These are phyloP conservation scores for Chaetorhynchus papuensis DNA, from an alignment of 2,113 vertebrate genomes.

Conservation along the genomic window DNA sequence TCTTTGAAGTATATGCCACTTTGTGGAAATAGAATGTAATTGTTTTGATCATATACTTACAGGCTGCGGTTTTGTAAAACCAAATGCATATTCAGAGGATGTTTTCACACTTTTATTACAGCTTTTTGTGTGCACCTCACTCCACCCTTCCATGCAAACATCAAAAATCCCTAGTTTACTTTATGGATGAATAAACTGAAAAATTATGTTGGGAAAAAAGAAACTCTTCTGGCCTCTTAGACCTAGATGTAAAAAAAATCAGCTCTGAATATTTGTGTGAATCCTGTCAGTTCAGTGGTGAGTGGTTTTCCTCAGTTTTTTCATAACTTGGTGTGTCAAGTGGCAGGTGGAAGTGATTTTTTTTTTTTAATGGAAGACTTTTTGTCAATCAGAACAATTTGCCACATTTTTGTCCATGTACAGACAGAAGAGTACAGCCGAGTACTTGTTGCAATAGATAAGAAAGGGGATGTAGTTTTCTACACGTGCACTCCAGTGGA, in stretches of 20 bases:
- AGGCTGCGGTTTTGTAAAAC: not conserved
- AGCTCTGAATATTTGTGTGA: not conserved
- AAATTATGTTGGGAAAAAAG: slow-evolving; percentile 13
- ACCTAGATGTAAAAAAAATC: not conserved
- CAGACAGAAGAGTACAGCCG: not conserved
- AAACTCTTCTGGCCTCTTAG: not conserved
- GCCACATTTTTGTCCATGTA: not conserved
- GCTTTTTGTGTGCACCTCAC: not conserved
- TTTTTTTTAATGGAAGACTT: not conserved
- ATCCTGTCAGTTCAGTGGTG: not conserved
- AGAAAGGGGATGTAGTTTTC: not conserved
- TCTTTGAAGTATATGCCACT: not conserved
- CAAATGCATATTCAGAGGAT: not conserved
- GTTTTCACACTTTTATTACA: not conserved
- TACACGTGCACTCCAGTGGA: not conserved
- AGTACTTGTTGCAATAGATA: not conserved
- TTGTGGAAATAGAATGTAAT: not conserved
- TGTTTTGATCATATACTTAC: not conserved
- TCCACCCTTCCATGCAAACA: not conserved
- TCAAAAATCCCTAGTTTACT: not conserved
- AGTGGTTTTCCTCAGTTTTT: not conserved
- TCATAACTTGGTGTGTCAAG: not conserved
- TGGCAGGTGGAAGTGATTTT: not conserved
- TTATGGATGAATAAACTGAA: slow-evolving; percentile 32
- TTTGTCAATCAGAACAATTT: not conserved